Evolutionary conservation across 2,888 invertebrate species (phyloP).

Genomic region (Tetropium fuscum): DNA sequence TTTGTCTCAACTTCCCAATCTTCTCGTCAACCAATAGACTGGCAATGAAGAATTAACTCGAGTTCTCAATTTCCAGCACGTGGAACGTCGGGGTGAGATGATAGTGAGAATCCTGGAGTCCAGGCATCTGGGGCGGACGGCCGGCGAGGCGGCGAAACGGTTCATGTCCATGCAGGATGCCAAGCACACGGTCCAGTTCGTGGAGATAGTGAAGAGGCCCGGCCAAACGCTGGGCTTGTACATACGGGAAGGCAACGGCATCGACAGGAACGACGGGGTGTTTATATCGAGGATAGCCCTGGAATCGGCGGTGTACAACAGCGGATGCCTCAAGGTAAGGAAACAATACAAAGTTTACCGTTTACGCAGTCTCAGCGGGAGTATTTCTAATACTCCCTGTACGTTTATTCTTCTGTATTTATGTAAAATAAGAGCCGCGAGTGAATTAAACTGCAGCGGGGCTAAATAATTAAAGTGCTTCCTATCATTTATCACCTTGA

Average conservation of each 20-base stretch:
- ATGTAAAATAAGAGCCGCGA: no score
- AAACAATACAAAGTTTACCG: no score
- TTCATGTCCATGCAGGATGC: constrained; percentile 83
- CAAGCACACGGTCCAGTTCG: constrained; percentile 81
- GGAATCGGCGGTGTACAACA: constrained; percentile 97
- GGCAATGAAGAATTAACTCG: no score
- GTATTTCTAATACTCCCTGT: no score
- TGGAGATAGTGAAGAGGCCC: constrained; percentile 98
- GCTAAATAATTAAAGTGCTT: constrained; percentile 10
- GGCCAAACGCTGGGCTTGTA: constrained; percentile 98
- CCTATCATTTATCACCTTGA: constrained; percentile 1
- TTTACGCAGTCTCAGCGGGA: no score
- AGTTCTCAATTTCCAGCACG: constrained; percentile 68
- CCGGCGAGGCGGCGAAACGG: constrained; percentile 88
- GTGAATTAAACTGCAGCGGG: background rate
- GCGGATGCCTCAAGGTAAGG: constrained; percentile 89
- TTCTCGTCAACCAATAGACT: no score
- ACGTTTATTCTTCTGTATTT: no score
- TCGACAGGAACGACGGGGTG: constrained; percentile 94
- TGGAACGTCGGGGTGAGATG: constrained; percentile 95
- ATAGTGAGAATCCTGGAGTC: constrained; percentile 92
- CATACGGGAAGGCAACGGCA: constrained; percentile 99
- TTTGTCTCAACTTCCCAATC: no score
- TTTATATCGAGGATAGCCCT: constrained; percentile 97
- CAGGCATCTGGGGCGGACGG: constrained; percentile 87